Conservation (phyloP, 2,113 vertebrate genomes). For the Muntiacus muntjak region DNA sequence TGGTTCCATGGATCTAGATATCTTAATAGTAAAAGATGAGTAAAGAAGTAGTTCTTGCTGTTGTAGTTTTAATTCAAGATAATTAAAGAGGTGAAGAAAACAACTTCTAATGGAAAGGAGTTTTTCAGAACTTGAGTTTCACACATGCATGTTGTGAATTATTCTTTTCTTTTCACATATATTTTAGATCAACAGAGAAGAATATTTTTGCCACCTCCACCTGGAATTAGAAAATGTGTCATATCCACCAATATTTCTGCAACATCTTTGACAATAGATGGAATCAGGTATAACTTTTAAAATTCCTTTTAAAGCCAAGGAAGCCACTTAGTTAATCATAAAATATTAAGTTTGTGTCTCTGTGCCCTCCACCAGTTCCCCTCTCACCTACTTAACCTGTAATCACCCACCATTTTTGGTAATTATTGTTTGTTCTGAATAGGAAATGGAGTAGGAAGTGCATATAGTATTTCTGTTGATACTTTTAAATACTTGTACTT, state of each 20-base stretch:
- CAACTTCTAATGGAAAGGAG: slow-evolving; percentile 26
- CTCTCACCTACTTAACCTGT: neutral
- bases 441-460: neutral
- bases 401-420: neutral
- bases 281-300: slow-evolving; percentile 87
- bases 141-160: neutral
- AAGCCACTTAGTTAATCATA: neutral
- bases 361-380: neutral
- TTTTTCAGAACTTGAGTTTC: slow-evolving; percentile 25
- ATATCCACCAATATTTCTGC: slow-evolving; percentile 97
- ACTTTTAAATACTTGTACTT: neutral
- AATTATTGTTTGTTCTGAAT: slow-evolving; percentile 12
- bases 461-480: neutral
- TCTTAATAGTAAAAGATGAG: slow-evolving; percentile 27
- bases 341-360: neutral
- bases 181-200: slow-evolving; percentile 92
- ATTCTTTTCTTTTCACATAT: slow-evolving; percentile 22
- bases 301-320: neutral
- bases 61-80: slow-evolving; percentile 29
- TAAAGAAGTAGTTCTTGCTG: neutral
- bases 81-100: slow-evolving; percentile 23
- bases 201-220: slow-evolving; percentile 94
- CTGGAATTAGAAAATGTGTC: slow-evolving; percentile 93
- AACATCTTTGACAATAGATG: slow-evolving; percentile 95
- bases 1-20: slow-evolving; percentile 4